Base-by-base conservation (phyloP, 92 coral and sea anemone species). In the Zoanthus sansibaricus region DNA sequence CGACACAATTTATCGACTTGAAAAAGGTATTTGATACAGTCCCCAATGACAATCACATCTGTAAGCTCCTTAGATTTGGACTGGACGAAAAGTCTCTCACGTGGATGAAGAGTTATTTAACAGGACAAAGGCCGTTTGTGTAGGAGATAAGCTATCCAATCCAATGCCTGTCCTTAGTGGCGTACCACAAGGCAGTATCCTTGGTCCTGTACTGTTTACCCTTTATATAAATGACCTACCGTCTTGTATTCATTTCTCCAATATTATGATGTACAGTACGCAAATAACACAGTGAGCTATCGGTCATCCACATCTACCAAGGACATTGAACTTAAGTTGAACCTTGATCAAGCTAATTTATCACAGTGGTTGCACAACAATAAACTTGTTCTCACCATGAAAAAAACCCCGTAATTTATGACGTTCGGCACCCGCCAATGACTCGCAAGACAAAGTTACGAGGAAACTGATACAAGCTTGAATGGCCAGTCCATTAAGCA, bases 1-100 rank as follows among this genome's bases (percentile, higher is more conserved):
- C 37, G 82, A 88, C 64, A 52, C 45, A 14, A 80, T 87, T 78
- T 79, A 51, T 79, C 59, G 87, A 79, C 32, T 44, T 79, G 25
- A 33, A 78, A 56, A 86, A 75, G 66, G 69, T 84, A 42, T 86
- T 86, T 56, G 84, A 86, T 61, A 58, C 83, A 16, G 71, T 86
- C 16, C 68, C 70, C 42, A 76, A 61, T 56, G 89, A 79, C 15
- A 73, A 54, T 10, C 73, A 61, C 71, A 79, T 37, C 59, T 25
- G 45, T 46, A 82, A 82, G 76, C 77, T 82, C 42, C 18, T 17
- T 44, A 82, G 86, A 54, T 67, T 82, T 69, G 55, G 76, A 31
- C 30, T 67, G 72, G n/a, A 44, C 44, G 47, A 37, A 52, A 72
- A 15, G 61, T 47, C 73, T 71, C 73, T 84, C 48, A 51, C 31